Percentiles rank a stretch among this genome's conserved stretches.
These are phyloP conservation scores for Cichladusa arquata DNA, from an alignment of 2,113 vertebrate genomes.

Conservation along the genomic window DNA sequence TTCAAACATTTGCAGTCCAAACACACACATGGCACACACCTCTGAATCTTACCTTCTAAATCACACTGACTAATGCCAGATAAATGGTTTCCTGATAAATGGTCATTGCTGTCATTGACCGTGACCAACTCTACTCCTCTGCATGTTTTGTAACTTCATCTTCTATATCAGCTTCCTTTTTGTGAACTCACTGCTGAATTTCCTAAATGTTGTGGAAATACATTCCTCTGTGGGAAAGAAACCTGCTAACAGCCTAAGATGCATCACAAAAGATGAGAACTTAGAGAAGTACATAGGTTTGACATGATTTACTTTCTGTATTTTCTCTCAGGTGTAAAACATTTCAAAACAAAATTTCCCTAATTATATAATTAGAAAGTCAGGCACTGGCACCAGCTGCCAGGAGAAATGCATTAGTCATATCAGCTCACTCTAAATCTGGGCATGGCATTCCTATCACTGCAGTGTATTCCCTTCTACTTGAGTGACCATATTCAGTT, in stretches of 20 bases:
- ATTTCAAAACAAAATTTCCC: neutral
- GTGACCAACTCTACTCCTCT: neutral
- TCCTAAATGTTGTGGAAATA: neutral
- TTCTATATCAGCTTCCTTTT: neutral
- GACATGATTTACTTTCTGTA: neutral
- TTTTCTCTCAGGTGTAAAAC: neutral
- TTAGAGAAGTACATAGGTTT: neutral
- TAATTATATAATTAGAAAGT: neutral
- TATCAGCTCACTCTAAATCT: neutral
- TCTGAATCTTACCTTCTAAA: neutral
- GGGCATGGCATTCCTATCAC: fast-evolving
- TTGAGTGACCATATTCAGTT: neutral
- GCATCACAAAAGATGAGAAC: neutral
- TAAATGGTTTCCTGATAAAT: neutral
- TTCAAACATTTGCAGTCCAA: neutral
- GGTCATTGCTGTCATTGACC: neutral
- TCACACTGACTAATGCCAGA: neutral
- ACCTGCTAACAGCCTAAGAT: neutral
- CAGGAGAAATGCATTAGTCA: neutral
- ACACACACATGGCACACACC: neutral
- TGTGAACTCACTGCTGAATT: neutral
- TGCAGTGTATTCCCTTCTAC: neutral
- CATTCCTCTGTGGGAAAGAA: neutral
- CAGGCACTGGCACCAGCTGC: neutral
- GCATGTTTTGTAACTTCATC: neutral